Evolutionary conservation across 2,888 invertebrate species (phyloP).

Genomic region (Agrochola lychnidis): DNA sequence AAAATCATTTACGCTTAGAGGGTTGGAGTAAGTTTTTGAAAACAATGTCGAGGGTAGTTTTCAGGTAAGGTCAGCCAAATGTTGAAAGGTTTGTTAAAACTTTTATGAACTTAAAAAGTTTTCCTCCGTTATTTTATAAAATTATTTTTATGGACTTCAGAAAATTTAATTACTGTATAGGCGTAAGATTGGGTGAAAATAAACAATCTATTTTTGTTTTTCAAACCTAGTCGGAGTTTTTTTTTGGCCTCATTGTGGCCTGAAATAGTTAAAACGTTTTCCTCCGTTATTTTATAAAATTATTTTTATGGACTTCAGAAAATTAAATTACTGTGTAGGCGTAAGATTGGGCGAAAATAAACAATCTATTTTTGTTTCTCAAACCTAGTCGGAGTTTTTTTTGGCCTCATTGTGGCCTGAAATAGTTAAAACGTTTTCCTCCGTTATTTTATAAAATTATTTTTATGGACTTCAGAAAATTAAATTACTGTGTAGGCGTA

Average conservation of each 20-base stretch:
- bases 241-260: neutral
- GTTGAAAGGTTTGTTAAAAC: slow-evolving; percentile 41
- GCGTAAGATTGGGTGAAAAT: slow-evolving; percentile 22
- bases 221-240: neutral
- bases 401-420: neutral
- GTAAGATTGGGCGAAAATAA: slow-evolving; percentile 23
- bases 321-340: slow-evolving; percentile 27
- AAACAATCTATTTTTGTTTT: slow-evolving; percentile 19
- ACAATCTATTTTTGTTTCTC: slow-evolving; percentile 14
- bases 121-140: slow-evolving; percentile 27
- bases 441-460: slow-evolving; percentile 29
- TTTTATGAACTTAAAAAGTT: slow-evolving; percentile 40
- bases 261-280: slow-evolving; percentile 36
- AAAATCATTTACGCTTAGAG: slow-evolving; percentile 46
- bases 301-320: slow-evolving; percentile 18
- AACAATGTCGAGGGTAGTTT: slow-evolving; percentile 46
- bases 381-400: neutral
- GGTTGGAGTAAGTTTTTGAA: slow-evolving; percentile 34
- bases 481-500: slow-evolving; percentile 8
- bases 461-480: slow-evolving; percentile 33
- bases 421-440: slow-evolving; percentile 35
- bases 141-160: slow-evolving; percentile 18
- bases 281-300: slow-evolving; percentile 28
- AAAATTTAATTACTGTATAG: slow-evolving; percentile 24
- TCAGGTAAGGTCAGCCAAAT: slow-evolving; percentile 36